Percentiles rank a stretch among this genome's conserved stretches.
phyloP scores from a whole-genome alignment of 2,888 invertebrate genomes.

The Ctenicera cuprea region DNA sequence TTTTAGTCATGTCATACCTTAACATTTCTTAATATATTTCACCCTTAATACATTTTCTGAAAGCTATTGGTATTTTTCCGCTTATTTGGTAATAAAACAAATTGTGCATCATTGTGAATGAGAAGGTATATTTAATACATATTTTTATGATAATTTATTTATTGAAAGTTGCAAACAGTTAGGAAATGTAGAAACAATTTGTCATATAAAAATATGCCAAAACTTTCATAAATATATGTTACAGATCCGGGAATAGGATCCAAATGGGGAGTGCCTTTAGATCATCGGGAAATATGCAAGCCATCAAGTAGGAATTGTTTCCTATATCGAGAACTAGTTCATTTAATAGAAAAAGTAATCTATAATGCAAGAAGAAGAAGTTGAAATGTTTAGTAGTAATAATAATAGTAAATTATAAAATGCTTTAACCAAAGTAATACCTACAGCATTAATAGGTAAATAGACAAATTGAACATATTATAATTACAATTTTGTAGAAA shows the following conservation, averaged over 20 bases:
- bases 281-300: constrained; percentile 92
- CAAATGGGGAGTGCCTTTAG: constrained; percentile 83
- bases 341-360: constrained; percentile 73
- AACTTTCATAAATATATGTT: background rate
- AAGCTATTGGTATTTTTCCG: too few species aligned
- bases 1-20: too few species aligned
- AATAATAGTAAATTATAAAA: background rate
- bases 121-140: too few species aligned
- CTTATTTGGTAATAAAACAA: too few species aligned
- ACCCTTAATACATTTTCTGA: too few species aligned
- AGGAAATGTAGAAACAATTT: too few species aligned
- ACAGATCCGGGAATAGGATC: constrained; percentile 88
- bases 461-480: too few species aligned
- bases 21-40: too few species aligned
- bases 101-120: too few species aligned
- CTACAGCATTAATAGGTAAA: background rate
- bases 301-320: constrained; percentile 82
- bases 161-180: too few species aligned
- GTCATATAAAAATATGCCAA: constrained; percentile 58
- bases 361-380: background rate
- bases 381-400: background rate
- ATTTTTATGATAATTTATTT: too few species aligned
- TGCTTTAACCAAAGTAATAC: constrained; percentile 18
- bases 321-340: constrained; percentile 80
- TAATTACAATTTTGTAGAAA: too few species aligned